Conservation (phyloP, 1,140 invertebrate genomes). For the Hyles euphorbiae region DNA sequence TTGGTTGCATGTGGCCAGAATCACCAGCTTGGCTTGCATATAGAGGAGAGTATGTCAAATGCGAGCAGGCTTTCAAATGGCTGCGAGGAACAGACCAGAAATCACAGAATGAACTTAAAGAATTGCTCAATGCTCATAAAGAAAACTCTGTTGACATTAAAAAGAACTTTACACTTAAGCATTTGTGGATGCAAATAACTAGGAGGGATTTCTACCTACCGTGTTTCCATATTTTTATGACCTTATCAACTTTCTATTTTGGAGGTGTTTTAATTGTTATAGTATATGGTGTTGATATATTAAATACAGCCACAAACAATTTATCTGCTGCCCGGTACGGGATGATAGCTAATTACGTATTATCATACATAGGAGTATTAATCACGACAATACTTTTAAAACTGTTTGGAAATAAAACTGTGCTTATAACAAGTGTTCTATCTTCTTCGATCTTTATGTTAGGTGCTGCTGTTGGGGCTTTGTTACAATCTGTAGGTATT, state of each 20-base stretch:
- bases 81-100: constrained; percentile 12
- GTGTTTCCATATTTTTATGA: constrained; percentile 9
- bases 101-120: constrained; percentile 10
- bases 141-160: neutral
- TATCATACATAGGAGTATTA: constrained; percentile 1
- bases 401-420: constrained; percentile 9
- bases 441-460: constrained; percentile 5
- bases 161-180: neutral
- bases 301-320: constrained; percentile 2
- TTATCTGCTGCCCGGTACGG: neutral
- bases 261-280: constrained; percentile 12
- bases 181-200: neutral
- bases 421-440: constrained; percentile 4
- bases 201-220: constrained; percentile 17
- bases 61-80: constrained; percentile 11
- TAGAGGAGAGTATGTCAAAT: constrained; percentile 13
- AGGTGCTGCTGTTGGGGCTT: neutral
- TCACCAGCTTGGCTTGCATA: constrained; percentile 16
- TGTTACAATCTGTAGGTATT: constrained; percentile 2
- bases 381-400: constrained; percentile 1
- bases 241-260: constrained; percentile 9
- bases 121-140: constrained; percentile 8
- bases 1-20: constrained; percentile 10
- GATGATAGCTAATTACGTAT: constrained; percentile 6
- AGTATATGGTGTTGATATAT: constrained; percentile 14